Evolutionary conservation across 2,888 invertebrate species (phyloP).

Genomic region (Germaria angustata): DNA sequence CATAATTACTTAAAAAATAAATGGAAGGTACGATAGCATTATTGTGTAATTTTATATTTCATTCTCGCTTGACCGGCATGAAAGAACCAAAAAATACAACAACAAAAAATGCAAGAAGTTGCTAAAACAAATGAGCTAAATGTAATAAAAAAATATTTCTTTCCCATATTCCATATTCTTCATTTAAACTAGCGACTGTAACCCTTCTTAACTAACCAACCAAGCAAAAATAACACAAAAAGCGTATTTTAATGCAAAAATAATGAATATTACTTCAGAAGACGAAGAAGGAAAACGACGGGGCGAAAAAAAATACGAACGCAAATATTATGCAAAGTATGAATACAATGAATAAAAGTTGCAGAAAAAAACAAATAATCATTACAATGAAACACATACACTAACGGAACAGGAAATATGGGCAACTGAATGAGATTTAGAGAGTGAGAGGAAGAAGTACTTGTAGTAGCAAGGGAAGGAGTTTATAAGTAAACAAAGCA

Average conservation of each 20-base stretch:
- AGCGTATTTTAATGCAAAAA: conserved; percentile 60
- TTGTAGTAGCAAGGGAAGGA: neutral
- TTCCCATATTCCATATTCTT: neutral
- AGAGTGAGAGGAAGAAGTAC: neutral
- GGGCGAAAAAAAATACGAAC: conserved; percentile 23
- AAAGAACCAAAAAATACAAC: neutral
- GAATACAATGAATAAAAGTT: conserved; percentile 22
- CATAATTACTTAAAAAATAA: no score
- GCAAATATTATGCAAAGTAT: conserved; percentile 43
- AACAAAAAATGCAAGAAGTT: conserved; percentile 26
- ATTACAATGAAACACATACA: conserved; percentile 23
- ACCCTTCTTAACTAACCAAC: conserved; percentile 37
- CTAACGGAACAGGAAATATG: conserved; percentile 51
- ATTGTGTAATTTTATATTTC: conserved; percentile 3
- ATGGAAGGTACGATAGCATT: neutral
- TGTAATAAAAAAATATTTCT: neutral
- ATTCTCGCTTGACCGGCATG: neutral
- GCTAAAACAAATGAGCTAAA: conserved; percentile 51
- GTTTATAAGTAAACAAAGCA: conserved; percentile 23
- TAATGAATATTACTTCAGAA: conserved; percentile 64
- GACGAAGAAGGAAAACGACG: conserved; percentile 6
- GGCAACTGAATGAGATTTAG: neutral
- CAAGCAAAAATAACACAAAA: conserved; percentile 28
- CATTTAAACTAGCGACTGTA: neutral
- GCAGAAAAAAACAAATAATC: neutral